Conservation (phyloP, 2,888 invertebrate species). For the Agriotes lineatus region DNA sequence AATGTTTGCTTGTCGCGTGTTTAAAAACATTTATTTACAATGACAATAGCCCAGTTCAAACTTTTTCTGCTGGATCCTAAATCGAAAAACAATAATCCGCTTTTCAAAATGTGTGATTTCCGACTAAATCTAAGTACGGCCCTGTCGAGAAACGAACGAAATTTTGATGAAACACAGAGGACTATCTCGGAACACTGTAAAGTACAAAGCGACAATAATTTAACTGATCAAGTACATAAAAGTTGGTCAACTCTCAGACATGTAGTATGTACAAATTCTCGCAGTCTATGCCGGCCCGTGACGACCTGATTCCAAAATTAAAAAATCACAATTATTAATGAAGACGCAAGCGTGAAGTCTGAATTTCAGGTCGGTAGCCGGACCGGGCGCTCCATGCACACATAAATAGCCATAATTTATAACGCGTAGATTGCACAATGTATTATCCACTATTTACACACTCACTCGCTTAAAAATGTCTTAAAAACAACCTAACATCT, state of each 20-base stretch:
- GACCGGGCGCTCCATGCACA: constrained; percentile 46
- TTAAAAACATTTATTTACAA: no score
- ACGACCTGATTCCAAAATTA: constrained; percentile 25
- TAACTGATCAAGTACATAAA: constrained; percentile 45
- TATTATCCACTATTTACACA: constrained; percentile 58
- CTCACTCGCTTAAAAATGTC: constrained; percentile 61
- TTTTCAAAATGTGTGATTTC: neutral
- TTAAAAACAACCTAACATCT: constrained; percentile 62
- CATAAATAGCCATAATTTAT: constrained; percentile 48
- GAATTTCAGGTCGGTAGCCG: constrained; percentile 26
- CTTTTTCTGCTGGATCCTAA: no score
- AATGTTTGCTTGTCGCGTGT: no score
- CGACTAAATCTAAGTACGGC: no score
- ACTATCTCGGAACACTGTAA: neutral
- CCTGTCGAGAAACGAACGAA: no score
- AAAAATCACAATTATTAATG: constrained; percentile 36
- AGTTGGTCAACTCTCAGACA: constrained; percentile 44
- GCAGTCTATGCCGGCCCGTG: constrained; percentile 44
- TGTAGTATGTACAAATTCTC: constrained; percentile 36
- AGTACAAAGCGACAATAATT: constrained; percentile 44
- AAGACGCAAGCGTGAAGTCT: constrained; percentile 42
- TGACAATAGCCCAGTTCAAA: no score
- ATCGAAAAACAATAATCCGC: no score
- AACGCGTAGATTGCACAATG: constrained; percentile 50
- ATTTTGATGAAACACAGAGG: neutral